Evolutionary conservation across 2,797 vertebrate genomes (phyloP).

Genomic region (Cynopterus sphinx): DNA sequence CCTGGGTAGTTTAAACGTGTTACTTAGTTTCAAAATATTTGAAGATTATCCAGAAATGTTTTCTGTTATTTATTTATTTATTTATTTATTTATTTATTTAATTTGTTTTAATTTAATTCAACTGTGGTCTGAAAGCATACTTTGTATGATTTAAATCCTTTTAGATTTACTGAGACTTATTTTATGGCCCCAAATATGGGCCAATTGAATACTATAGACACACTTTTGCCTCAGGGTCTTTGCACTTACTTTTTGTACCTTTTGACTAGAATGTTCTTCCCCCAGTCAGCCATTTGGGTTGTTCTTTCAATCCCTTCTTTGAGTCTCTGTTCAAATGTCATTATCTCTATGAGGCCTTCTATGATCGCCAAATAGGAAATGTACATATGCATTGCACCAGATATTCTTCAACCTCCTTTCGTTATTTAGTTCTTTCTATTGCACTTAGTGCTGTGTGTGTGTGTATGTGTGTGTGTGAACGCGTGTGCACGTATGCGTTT

Average conservation of each 20-base stretch:
- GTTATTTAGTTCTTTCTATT: not conserved
- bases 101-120: not conserved
- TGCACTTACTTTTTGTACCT: not conserved
- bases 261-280: not conserved
- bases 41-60: not conserved
- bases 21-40: not conserved
- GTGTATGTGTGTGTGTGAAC: not conserved
- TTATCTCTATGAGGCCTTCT: not conserved
- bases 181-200: not conserved
- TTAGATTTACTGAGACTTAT: not conserved
- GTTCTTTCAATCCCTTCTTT: not conserved
- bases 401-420: not conserved
- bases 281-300: not conserved
- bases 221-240: not conserved
- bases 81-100: constrained; percentile 11
- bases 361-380: not conserved
- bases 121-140: not conserved
- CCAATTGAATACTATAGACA: not conserved
- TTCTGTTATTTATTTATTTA: not conserved
- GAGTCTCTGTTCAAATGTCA: not conserved
- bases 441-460: not conserved
- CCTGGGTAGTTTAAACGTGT: not conserved
- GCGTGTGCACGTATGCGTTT: not conserved
- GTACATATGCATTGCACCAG: not conserved
- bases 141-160: not conserved